These are phyloP conservation scores for Himalopsyche kuldschensis DNA, from an alignment of 2,888 invertebrate genomes.

Conservation along the genomic window DNA sequence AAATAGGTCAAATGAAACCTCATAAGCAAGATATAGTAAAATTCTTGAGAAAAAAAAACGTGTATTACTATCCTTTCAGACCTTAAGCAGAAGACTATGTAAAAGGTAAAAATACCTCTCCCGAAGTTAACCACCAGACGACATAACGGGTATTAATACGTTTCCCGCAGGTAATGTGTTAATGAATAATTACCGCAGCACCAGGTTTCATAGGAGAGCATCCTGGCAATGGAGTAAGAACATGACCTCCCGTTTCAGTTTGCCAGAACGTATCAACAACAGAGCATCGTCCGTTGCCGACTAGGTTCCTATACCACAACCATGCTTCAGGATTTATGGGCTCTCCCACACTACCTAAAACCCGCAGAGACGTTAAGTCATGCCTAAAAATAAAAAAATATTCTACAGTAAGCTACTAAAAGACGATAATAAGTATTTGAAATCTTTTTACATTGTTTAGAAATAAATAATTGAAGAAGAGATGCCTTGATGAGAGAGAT, in stretches of 20 bases:
- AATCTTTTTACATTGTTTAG: not conserved
- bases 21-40: too few species aligned
- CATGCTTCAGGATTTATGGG: conserved; percentile 99
- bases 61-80: too few species aligned
- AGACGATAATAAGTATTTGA: not conserved
- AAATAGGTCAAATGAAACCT: too few species aligned
- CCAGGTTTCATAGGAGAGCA: conserved; percentile 98
- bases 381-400: conserved; percentile 56
- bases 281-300: conserved; percentile 83
- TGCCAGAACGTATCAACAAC: conserved; percentile 99
- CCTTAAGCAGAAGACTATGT: too few species aligned
- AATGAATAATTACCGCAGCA: conserved; percentile 74
- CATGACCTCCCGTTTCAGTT: conserved; percentile 98
- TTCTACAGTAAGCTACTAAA: not conserved
- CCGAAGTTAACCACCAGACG: too few species aligned
- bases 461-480: not conserved
- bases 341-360: conserved; percentile 97
- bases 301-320: conserved; percentile 88
- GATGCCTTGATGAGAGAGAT: not conserved
- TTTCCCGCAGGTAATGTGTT: too few species aligned
- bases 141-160: too few species aligned
- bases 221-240: conserved; percentile 93
- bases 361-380: conserved; percentile 66
- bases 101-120: too few species aligned
- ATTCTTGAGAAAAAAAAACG: too few species aligned